A percentile compares a stretch with the other conserved stretches of the same genome.
Evolutionary conservation across 1,140 invertebrate species (phyloP).

Genomic region (Drosophila lacteicornis): DNA sequence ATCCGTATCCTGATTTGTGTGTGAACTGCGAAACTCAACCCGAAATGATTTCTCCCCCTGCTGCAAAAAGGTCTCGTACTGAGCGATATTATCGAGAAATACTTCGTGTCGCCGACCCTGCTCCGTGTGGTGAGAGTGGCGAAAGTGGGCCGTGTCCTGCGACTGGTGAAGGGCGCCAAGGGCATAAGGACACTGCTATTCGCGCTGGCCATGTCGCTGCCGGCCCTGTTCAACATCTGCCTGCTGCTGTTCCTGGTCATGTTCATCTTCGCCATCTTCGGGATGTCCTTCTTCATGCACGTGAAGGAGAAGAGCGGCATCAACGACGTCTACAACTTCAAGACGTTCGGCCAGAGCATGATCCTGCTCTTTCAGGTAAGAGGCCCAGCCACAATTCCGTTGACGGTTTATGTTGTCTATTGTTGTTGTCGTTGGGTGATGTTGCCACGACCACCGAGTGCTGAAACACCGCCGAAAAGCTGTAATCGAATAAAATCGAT

Average conservation of each 20-base stretch:
- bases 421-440: conserved; percentile 85
- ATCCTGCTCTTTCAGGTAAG: conserved; percentile 97
- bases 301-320: conserved; percentile 96
- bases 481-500: conserved; percentile 1
- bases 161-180: conserved; percentile 98
- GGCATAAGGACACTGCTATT: conserved; percentile 98
- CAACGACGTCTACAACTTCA: conserved; percentile 99
- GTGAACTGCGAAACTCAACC: conserved; percentile 25
- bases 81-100: conserved; percentile 98
- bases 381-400: conserved; percentile 79
- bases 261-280: conserved; percentile 99
- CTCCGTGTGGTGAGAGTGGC: conserved; percentile 98
- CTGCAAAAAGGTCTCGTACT: conserved; percentile 92
- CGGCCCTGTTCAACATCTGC: conserved; percentile 99
- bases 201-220: conserved; percentile 98
- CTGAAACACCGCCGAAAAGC: background rate
- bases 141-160: conserved; percentile 97
- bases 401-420: conserved; percentile 85
- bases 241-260: conserved; percentile 98
- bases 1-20: conserved; percentile 13
- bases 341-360: conserved; percentile 99
- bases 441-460: conserved; percentile 68
- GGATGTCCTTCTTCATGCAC: conserved; percentile 99
- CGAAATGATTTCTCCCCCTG: conserved; percentile 28
- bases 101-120: conserved; percentile 98